These are phyloP conservation scores for Paracentrotus lividus DNA, from an alignment of 53 echinoderm and acorn worm genomes.

Conservation along the genomic window DNA sequence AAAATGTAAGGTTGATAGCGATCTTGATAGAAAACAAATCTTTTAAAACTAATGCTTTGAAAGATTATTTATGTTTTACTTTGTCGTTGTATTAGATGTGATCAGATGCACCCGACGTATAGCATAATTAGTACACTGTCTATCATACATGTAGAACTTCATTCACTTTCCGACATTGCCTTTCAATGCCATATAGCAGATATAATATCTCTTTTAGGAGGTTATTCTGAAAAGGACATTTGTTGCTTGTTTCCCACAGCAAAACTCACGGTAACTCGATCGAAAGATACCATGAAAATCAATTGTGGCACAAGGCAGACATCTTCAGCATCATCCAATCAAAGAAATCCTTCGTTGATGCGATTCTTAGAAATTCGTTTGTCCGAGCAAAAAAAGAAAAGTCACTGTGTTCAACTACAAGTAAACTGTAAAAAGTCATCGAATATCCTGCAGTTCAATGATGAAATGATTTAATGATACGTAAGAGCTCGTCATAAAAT, in stretches of 20 bases:
- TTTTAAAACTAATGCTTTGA: not conserved
- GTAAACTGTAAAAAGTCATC: too few species aligned
- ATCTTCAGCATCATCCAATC: not conserved
- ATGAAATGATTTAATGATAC: too few species aligned
- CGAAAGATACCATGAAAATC: slow-evolving; percentile 45
- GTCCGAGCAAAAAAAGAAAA: not conserved
- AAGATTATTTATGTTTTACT: not conserved
- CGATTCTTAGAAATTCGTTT: not conserved
- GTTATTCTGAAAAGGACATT: slow-evolving; percentile 36
- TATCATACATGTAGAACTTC: not conserved
- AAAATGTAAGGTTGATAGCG: not conserved
- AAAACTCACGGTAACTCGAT: slow-evolving; percentile 14
- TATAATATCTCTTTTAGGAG: slow-evolving; percentile 13
- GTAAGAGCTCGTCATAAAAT: too few species aligned
- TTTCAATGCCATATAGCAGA: not conserved
- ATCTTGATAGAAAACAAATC: not conserved
- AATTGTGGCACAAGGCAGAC: slow-evolving; percentile 40
- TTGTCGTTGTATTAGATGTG: not conserved
- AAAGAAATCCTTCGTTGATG: not conserved
- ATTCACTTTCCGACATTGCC: not conserved
- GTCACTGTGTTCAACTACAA: too few species aligned
- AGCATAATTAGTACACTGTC: not conserved
- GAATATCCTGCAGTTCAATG: too few species aligned
- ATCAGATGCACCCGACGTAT: not conserved
- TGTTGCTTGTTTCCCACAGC: slow-evolving; percentile 36